Base-by-base conservation (phyloP, 2,888 invertebrate genomes). In the Ctena decussata region DNA sequence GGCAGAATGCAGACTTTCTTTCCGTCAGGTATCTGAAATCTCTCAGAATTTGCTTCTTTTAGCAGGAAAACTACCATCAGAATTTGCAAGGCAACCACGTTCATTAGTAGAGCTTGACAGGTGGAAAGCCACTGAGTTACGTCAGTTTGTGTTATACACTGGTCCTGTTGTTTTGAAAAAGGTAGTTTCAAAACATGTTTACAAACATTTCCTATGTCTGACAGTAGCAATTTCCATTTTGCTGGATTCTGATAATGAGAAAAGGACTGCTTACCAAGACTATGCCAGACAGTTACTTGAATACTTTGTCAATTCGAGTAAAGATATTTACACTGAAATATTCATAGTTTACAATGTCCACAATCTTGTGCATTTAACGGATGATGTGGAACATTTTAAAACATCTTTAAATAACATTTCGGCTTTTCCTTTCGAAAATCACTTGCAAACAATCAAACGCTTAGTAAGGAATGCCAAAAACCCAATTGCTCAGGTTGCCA, bases 41-140 rank as follows among this genome's bases (percentile, higher is more conserved):
- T 88, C 88, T 44, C 44, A 70, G 12, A 57, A 41, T n/a, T 46
- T 89, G 24, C 5, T 78, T 12, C 49, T 49, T 5, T 39, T 84
- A 18, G 30, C 70, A 27, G 73, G 80, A 30, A 73, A 74, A 21
- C 21, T 91, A 5, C 91, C 91, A 18, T 69, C 72, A 35, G 94
- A 94, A 80, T 94, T 94, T 90, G 86, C 86, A 27, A 72, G 93
- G 32, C 91, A 91, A 75, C 92, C 92, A 15, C 86, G 93, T 74
- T 65, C 90, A 0, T 65, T 94, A n/a, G 69, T 30, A 74, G 89
- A 93, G 15, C 21, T 91, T n/a, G 89, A 91, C 27, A 80, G 88
- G 15, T 94, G 92, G 92, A 44, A 44, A 18, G 44, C 44, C 8
- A 44, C 44, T 12, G 44, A 44, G 44, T 44, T 44, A 18, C 44